Conservation (phyloP, 2,113 vertebrate species). For the Python bivittatus region DNA sequence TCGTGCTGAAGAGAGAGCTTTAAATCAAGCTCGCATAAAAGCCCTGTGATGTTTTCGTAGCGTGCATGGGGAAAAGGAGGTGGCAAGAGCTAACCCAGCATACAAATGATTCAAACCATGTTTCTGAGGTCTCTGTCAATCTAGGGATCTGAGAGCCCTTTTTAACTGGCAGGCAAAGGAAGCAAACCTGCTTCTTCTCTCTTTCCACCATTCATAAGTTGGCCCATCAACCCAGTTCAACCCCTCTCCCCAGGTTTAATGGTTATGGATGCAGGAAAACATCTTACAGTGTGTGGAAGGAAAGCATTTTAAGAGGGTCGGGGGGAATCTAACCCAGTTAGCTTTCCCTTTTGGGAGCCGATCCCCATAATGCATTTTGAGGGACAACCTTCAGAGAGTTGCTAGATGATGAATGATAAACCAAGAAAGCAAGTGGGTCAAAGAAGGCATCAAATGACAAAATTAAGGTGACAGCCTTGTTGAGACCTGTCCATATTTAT, state of each 20-base stretch:
- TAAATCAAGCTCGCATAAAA: no score
- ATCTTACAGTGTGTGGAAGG: no score
- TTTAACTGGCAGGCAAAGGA: no score
- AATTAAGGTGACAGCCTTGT: slow-evolving; percentile 22
- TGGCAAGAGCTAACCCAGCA: no score
- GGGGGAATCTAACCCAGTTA: neutral
- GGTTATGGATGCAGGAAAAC: neutral
- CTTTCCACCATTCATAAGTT: neutral
- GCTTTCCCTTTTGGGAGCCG: neutral
- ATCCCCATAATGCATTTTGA: slow-evolving; percentile 37
- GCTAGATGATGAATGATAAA: slow-evolving; percentile 58
- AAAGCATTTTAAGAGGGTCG: neutral
- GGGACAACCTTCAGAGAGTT: slow-evolving; percentile 20
- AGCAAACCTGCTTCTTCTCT: neutral
- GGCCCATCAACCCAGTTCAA: neutral
- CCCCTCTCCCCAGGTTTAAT: neutral
- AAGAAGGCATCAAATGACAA: slow-evolving; percentile 12
- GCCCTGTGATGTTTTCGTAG: no score
- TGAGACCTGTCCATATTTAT: no score
- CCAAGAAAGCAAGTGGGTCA: slow-evolving; percentile 27
- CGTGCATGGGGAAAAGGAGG: no score
- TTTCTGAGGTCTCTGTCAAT: neutral
- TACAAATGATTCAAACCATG: no score
- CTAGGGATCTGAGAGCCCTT: neutral
- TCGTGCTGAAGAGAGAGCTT: no score